These are phyloP conservation scores for Nemapogon koenigi DNA, from an alignment of 2,888 invertebrate genomes.

Conservation along the genomic window DNA sequence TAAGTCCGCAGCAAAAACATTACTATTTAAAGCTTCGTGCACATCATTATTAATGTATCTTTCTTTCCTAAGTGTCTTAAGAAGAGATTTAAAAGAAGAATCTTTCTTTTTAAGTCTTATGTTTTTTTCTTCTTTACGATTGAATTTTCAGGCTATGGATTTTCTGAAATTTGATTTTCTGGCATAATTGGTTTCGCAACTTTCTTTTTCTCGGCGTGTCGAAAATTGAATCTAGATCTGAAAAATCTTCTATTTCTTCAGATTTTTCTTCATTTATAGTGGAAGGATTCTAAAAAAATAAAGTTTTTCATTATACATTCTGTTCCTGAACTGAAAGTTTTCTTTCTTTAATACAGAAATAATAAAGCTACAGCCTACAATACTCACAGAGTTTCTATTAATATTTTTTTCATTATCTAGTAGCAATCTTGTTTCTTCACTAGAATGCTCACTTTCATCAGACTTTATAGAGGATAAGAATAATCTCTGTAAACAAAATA, in stretches of 20 bases:
- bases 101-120: constrained; percentile 8
- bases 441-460: no score
- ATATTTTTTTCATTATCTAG: no score
- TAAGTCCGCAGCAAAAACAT: constrained; percentile 12
- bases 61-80: constrained; percentile 10
- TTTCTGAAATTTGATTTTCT: background rate
- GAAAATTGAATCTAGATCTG: constrained; percentile 2
- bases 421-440: no score
- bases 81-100: background rate
- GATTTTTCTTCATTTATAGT: no score
- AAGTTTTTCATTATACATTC: no score
- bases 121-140: constrained; percentile 11
- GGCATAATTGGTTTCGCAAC: constrained; percentile 2
- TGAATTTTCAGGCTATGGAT: constrained; percentile 7
- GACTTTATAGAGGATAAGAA: no score
- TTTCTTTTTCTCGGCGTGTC: constrained; percentile 5
- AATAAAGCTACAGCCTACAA: no score
- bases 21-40: constrained; percentile 8
- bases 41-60: constrained; percentile 12
- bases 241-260: background rate
- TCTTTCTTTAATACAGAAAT: no score
- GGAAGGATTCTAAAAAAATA: no score
- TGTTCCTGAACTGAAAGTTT: no score
- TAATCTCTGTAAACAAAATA: no score
- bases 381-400: no score